Percentiles rank a stretch among this genome's conserved stretches.
Conservation (phyloP, 2,113 vertebrate genomes). For the Istiophorus platypterus region DNA sequence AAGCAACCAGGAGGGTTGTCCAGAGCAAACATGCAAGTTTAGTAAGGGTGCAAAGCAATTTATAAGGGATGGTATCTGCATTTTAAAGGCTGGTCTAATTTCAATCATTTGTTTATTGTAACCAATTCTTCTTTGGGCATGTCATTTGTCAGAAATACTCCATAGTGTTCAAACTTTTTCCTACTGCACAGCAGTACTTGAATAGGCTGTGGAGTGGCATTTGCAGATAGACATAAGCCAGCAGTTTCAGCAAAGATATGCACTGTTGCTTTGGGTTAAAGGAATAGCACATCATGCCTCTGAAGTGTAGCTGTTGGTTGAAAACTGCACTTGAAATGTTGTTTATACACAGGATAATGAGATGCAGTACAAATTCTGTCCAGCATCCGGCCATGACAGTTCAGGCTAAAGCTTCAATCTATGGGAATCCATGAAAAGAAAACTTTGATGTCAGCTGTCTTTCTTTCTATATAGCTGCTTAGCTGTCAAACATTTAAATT, state of each 20-base stretch:
- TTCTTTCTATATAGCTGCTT: conserved; percentile 9
- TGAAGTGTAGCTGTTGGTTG: background rate
- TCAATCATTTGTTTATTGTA: conserved; percentile 1
- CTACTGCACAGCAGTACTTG: background rate
- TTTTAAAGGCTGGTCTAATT: background rate
- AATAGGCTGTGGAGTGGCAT: background rate
- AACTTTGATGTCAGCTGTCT: background rate
- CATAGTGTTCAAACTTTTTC: background rate
- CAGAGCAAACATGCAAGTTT: background rate
- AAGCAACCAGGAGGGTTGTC: background rate
- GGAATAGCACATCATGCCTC: too few relatives aligned
- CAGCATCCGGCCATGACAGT: background rate
- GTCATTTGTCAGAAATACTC: conserved; percentile 13
- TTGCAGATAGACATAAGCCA: background rate
- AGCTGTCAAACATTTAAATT: conserved; percentile 31
- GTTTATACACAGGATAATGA: background rate
- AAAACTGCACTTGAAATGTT: background rate
- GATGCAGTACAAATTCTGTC: background rate
- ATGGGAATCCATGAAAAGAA: background rate
- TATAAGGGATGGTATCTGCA: background rate
- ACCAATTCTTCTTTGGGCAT: background rate
- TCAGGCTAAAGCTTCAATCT: background rate
- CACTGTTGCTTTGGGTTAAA: background rate
- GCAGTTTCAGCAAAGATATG: background rate
- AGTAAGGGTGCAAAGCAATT: background rate